phyloP scores from a whole-genome alignment of 2,797 vertebrate species.

The Chaunax sp. region DNA sequence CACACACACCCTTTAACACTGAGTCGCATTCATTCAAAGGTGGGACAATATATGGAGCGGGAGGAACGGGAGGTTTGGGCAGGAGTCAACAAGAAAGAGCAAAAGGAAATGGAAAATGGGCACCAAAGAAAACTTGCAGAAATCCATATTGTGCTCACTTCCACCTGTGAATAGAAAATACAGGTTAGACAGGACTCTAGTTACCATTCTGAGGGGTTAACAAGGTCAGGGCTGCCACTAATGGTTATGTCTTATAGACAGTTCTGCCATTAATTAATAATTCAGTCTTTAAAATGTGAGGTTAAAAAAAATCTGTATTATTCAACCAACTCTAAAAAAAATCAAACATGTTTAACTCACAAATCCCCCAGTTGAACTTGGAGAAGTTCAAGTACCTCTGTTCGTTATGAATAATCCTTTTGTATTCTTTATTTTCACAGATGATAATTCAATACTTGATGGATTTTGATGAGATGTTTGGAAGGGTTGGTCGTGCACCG shows the following conservation, averaged over 20 bases:
- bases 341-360: too few species aligned
- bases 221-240: background rate
- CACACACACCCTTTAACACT: slow-evolving; percentile 60
- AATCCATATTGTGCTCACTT: slow-evolving; percentile 27
- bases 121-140: slow-evolving; percentile 22
- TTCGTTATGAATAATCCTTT: too few species aligned
- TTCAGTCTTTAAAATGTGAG: background rate
- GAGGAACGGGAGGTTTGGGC: slow-evolving; percentile 33
- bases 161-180: slow-evolving; percentile 34
- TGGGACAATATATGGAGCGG: slow-evolving; percentile 42
- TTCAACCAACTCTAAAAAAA: too few species aligned
- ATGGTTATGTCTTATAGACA: too few species aligned
- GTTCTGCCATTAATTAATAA: background rate
- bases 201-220: background rate
- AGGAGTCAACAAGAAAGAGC: slow-evolving; percentile 30
- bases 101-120: slow-evolving; percentile 45
- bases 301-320: too few species aligned
- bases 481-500: too few species aligned
- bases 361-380: too few species aligned
- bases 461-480: too few species aligned
- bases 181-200: background rate
- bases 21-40: slow-evolving; percentile 61
- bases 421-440: too few species aligned
- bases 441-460: too few species aligned
- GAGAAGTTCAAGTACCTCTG: too few species aligned